Evolutionary conservation across 2,888 invertebrate species (phyloP).

Genomic region (Tetragonisca angustula): DNA sequence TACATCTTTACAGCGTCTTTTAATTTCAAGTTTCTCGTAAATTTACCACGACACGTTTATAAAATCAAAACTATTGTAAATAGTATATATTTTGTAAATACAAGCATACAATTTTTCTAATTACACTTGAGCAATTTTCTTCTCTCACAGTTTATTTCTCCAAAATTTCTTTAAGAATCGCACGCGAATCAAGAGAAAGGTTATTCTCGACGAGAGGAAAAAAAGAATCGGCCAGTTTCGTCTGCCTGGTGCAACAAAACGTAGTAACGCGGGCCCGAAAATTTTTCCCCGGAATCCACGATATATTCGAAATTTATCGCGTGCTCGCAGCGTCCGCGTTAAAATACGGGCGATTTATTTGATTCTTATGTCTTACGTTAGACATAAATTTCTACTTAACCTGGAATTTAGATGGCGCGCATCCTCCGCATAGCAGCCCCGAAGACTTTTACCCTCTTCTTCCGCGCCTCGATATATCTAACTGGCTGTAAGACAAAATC

Average conservation of each 20-base stretch:
- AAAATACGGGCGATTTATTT: conserved; percentile 58
- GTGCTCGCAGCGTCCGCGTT: conserved; percentile 17
- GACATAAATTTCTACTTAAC: conserved; percentile 62
- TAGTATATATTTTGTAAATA: not conserved
- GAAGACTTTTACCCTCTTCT: conserved; percentile 21
- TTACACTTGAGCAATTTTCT: not conserved
- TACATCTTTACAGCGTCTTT: no score
- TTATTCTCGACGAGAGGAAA: not conserved
- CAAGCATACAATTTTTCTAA: not conserved
- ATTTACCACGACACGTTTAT: no score
- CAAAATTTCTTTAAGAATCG: not conserved
- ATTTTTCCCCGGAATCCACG: conserved; percentile 43
- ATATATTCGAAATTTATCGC: conserved; percentile 49
- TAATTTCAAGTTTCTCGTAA: no score
- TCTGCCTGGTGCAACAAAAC: not conserved
- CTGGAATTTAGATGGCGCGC: conserved; percentile 57
- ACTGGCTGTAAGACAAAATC: conserved; percentile 53
- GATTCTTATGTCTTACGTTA: conserved; percentile 49
- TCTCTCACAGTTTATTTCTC: not conserved
- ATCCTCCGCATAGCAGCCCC: conserved; percentile 36
- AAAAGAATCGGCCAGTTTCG: not conserved
- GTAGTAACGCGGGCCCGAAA: conserved; percentile 15
- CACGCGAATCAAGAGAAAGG: not conserved
- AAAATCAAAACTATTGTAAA: not conserved
- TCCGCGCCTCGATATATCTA: conserved; percentile 45